Evolutionary conservation across 2,797 vertebrate genomes (phyloP).

Genomic region (Sebastes matsubarae): DNA sequence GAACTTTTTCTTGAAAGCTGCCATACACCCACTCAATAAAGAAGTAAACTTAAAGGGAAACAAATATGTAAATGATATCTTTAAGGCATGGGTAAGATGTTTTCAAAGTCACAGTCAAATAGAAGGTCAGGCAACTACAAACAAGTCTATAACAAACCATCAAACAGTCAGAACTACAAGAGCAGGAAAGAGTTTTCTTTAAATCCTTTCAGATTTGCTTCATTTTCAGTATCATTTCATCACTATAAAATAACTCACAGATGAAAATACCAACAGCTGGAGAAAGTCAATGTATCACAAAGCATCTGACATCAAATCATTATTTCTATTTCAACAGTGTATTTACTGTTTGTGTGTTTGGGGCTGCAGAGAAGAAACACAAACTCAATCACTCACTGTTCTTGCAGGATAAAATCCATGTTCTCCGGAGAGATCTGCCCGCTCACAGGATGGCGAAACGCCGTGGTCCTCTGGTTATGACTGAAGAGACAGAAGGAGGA

Average conservation of each 20-base stretch:
- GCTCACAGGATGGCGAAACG: slow-evolving; percentile 92
- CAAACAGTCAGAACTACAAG: neutral
- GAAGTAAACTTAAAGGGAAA: neutral
- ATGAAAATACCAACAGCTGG: neutral
- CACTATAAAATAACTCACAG: neutral
- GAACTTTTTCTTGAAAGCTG: neutral
- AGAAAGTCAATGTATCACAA: neutral
- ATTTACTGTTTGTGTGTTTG: too few relatives aligned
- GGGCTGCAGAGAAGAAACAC: neutral
- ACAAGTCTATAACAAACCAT: neutral
- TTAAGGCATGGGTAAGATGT: neutral
- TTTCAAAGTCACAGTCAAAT: slow-evolving; percentile 18
- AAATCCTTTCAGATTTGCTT: neutral
- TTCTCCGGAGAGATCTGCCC: slow-evolving; percentile 92
- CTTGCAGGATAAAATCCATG: slow-evolving; percentile 89
- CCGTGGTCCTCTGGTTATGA: slow-evolving; percentile 92
- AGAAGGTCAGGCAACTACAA: neutral
- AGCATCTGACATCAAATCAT: neutral
- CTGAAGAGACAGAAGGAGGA: slow-evolving; percentile 74
- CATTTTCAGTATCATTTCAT: neutral
- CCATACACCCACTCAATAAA: neutral
- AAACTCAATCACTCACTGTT: slow-evolving; percentile 87
- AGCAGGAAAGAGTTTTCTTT: neutral
- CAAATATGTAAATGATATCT: neutral
- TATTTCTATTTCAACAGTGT: neutral